A percentile compares a stretch with the other conserved stretches of the same genome.
Conservation (phyloP, 2,888 invertebrate species). For the Chorisops tibialis region DNA sequence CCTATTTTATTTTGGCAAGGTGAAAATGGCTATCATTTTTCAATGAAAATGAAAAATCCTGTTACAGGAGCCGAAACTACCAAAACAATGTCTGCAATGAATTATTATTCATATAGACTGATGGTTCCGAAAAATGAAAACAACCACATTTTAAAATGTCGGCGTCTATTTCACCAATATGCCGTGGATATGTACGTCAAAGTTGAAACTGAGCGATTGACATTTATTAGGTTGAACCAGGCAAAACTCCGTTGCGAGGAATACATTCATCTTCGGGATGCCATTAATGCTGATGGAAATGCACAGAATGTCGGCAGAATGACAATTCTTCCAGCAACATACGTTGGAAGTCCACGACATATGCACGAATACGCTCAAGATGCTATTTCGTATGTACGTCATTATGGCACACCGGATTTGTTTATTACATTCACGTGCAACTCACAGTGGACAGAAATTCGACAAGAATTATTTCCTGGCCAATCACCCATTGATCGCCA, state of each 20-base stretch:
- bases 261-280: too few relatives aligned
- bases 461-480: constrained; percentile 11
- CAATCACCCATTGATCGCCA: constrained; percentile 28
- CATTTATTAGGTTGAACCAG: too few relatives aligned
- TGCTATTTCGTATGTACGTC: constrained; percentile 22
- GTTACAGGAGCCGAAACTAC: too few relatives aligned
- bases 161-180: too few relatives aligned
- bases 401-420: constrained; percentile 22
- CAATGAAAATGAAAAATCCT: constrained; percentile 17
- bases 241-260: too few relatives aligned
- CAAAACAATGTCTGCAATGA: too few relatives aligned
- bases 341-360: constrained; percentile 27
- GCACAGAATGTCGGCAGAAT: constrained; percentile 22
- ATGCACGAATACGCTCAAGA: constrained; percentile 29
- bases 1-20: constrained; percentile 39
- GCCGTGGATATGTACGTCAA: too few relatives aligned
- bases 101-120: too few relatives aligned
- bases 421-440: constrained; percentile 2
- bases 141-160: too few relatives aligned
- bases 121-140: too few relatives aligned
- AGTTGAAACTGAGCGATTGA: too few relatives aligned
- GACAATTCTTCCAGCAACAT: constrained; percentile 28
- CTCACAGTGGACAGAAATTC: neutral
- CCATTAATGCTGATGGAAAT: constrained; percentile 33
- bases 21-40: constrained; percentile 38